Evolutionary conservation across 1,140 invertebrate species (phyloP), one percentile per base, ranked within the genome.

Genomic region (Drosophila pruinosa): DNA sequence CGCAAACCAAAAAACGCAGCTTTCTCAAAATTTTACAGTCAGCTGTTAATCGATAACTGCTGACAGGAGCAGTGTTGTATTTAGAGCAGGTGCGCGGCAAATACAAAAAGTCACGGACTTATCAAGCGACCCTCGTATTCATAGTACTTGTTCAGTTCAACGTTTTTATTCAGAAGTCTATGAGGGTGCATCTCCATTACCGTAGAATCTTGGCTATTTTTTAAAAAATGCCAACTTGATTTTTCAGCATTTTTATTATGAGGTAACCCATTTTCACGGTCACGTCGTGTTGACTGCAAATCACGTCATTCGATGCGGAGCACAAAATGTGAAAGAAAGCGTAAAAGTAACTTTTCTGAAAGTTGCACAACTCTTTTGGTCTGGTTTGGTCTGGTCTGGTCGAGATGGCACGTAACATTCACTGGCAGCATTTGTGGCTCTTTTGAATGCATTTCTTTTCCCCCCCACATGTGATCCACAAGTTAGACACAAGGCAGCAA

Each of bases 251-350:
- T 61, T 17, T 19, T 14, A 57, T 77, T 73, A 63, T 58, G 52
- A 53, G 70, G 47, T 53, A 36, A 28, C 47, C 38, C 56, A 86
- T 75, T 85, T 83, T 85, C 81, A 86, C 69, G 80, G 80, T 81
- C 80, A 85, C 81, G 81, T 86, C 73, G 69, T 65, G 48, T 67
- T 73, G 53, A 61, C 77, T 70, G 72, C 73, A 85, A 85, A 86
- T 85, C 81, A 80, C 80, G 81, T 83, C 80, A 79, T 43, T 39
- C 41, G 48, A 50, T 43, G 56, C 34, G 54, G 50, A 39, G 38
- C 43, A 22, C 26, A 58, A 14, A 45, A 68, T 68, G 48, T 58
- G 47, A 57, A 59, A 52, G 48, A 79, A 38, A 38, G 21, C 15
- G 8, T 48, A 26, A 36, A 50, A 68, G 39, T 4, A 45, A 64